Evolutionary conservation across 2,113 vertebrate genomes (phyloP), one percentile per base, ranked within the genome.

Genomic region (Megatriorchis doriae): DNA sequence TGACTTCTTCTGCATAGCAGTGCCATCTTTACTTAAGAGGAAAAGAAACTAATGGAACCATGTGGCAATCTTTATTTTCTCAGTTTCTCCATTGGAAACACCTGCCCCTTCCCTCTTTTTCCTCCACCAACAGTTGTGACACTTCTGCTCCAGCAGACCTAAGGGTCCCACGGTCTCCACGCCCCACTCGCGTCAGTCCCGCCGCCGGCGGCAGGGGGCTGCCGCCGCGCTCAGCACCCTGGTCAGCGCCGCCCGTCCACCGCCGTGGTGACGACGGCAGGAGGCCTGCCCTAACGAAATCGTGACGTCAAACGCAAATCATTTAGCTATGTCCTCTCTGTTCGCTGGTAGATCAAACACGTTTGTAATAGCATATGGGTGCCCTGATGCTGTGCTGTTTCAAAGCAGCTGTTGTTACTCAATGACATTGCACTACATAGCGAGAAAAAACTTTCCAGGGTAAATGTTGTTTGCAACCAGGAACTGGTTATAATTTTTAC

Each of bases 171-270:
- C 1, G 1, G 7, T 3, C 36, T 4, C 18, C 19, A 2, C 0
- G 1, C 5, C 11, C 6, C 0, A 0, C 25, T 5, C 13, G 1
- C 1, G 4, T 1, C 26, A 0, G 3, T 1, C 9, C 38, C 0
- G 3, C 16, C 11, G 27, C 1, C 29, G 7, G n/a, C 14, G 20
- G 21, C 48, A 10, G 36, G 29, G 58, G 29, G 22, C 62, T 18
- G 38, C 68, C 29, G 34, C 45, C 8, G 25, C 4, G 1, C 17
- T 74, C 68, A 93, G 90, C 65, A 93, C 90, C 78, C 32, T 15
- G 95, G 78, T 40, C 90, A 93, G 90, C 14, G 3, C 61, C 25
- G 0, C 19, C 14, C 22, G 6, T 1, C 22, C 4, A 3, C 27
- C 23, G 5, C 55, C 19, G 6, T 1, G 18, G 5, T 1, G 29